Evolutionary conservation across 2,113 vertebrate genomes (phyloP), one percentile per base, ranked within the genome.

Genomic region (Cyprinodon brontotheroides): DNA sequence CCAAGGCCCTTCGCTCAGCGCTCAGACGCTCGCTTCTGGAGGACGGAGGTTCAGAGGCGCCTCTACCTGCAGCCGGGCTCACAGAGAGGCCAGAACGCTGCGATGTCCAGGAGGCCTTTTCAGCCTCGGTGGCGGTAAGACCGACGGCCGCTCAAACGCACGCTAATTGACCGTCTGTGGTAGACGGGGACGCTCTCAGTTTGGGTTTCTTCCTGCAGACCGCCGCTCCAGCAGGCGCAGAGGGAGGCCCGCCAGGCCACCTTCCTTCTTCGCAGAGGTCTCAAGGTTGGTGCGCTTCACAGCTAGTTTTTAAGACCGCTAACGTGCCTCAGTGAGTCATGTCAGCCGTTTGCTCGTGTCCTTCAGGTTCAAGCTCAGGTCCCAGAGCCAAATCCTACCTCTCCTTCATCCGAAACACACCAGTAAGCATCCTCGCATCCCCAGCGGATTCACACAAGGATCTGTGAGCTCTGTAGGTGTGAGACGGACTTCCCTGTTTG

Each of bases 221-320:
- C 89, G 0, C 78, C 82, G 10, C 74, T 82, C 70, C 93, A 87
- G 47, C 92, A 94, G 79, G 74, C 83, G 4, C 97, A 96, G 92
- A 96, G 95, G 83, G 96, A 98, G 22, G 94, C 94, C 4, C 96
- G 97, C 59, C 97, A 98, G 86, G 97, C 97, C 87, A 98, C 96
- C 1, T 99, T 98, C 92, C 95, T 99, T 47, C 96, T 96, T 81
- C 95, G 93, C 90, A 95, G 97, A 85, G 98, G 98, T 72, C 89
- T 99, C 60, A 97, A 98, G 96, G 98, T 98, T 91, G 45, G 11
- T 15, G 12, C 38, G 7, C 9, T 40, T 50, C 4, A 8, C 50
- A 48, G 0, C 1, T 11, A 29, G 29, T 29, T 29, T 29, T 29
- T 29, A 29, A 48, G 2, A 20, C 8, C 61, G 22, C 6, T 43